Percentiles rank a stretch among this genome's conserved stretches.
Conservation (phyloP, 2,888 invertebrate genomes). For the Fragum fragum region DNA sequence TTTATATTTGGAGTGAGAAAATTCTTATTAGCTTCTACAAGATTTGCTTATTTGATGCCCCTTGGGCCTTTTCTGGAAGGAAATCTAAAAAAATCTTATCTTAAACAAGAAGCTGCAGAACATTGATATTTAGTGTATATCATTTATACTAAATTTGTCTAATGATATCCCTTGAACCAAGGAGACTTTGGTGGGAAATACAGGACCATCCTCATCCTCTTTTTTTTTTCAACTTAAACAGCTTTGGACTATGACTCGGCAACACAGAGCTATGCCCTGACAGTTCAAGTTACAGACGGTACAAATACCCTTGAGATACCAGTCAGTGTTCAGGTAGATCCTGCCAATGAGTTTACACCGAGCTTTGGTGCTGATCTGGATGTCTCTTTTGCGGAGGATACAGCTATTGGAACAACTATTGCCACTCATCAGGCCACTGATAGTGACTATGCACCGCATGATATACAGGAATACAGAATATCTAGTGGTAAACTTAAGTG, state of each 20-base stretch:
- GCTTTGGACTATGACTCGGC: conserved; percentile 78
- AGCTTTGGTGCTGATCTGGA: conserved; percentile 57
- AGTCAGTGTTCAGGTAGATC: conserved; percentile 67
- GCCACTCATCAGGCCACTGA: conserved; percentile 71
- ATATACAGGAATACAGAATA: conserved; percentile 39
- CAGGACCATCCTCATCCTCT: too few species aligned
- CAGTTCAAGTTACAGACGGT: conserved; percentile 72
- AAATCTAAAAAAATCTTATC: too few species aligned
- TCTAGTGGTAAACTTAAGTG: conserved; percentile 31
- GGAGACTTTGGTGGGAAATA: too few species aligned
- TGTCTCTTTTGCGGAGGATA: conserved; percentile 66
- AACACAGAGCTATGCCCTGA: conserved; percentile 67
- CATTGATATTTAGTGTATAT: too few species aligned
- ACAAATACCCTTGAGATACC: conserved; percentile 54
- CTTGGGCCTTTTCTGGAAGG: too few species aligned
- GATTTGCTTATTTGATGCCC: too few species aligned
- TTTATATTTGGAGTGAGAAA: too few species aligned
- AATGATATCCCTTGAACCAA: too few species aligned
- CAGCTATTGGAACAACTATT: conserved; percentile 65
- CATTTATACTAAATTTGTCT: too few species aligned
- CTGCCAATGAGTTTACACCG: conserved; percentile 79
- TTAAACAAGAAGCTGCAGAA: too few species aligned
- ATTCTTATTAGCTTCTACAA: too few species aligned
- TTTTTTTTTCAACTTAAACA: conserved; percentile 21
- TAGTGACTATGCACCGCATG: conserved; percentile 68